phyloP scores from a whole-genome alignment of 2,888 invertebrate genomes.

The Papilio protenor region DNA sequence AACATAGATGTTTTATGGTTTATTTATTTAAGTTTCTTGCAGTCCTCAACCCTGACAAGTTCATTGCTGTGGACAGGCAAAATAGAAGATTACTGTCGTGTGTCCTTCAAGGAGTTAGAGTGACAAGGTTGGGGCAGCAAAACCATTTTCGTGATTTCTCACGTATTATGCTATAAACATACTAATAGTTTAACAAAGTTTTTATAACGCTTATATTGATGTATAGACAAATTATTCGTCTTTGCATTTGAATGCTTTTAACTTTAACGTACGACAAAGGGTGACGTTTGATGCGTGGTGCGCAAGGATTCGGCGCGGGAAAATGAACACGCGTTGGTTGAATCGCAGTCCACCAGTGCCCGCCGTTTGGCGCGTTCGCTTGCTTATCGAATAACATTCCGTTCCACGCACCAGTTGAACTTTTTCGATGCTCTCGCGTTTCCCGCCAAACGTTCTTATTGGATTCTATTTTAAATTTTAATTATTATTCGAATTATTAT shows the following conservation, averaged over 20 bases:
- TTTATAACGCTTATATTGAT: background rate
- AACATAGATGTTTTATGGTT: background rate
- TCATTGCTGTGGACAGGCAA: background rate
- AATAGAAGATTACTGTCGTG: background rate
- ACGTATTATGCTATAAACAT: too few species aligned
- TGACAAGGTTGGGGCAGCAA: too few species aligned
- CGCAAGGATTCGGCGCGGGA: constrained; percentile 76
- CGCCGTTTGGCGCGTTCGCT: constrained; percentile 59
- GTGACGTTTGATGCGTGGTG: constrained; percentile 63
- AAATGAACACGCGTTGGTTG: constrained; percentile 63
- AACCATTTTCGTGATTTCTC: too few species aligned
- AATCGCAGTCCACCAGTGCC: constrained; percentile 69
- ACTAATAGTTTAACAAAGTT: background rate
- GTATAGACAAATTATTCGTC: background rate
- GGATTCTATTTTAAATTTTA: constrained; percentile 46
- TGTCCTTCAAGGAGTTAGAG: too few species aligned
- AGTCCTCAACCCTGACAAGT: background rate
- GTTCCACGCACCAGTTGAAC: constrained; percentile 61
- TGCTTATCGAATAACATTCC: constrained; percentile 52
- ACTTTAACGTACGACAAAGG: constrained; percentile 59
- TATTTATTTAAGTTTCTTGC: background rate
- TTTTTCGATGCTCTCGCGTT: constrained; percentile 69
- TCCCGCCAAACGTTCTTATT: constrained; percentile 70
- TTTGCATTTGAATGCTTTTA: constrained; percentile 21
- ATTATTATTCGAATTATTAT: constrained; percentile 50